Percentiles rank a stretch among this genome's conserved stretches.
Conservation (phyloP, 2,797 vertebrate species). For the Tiaroga cobitis region DNA sequence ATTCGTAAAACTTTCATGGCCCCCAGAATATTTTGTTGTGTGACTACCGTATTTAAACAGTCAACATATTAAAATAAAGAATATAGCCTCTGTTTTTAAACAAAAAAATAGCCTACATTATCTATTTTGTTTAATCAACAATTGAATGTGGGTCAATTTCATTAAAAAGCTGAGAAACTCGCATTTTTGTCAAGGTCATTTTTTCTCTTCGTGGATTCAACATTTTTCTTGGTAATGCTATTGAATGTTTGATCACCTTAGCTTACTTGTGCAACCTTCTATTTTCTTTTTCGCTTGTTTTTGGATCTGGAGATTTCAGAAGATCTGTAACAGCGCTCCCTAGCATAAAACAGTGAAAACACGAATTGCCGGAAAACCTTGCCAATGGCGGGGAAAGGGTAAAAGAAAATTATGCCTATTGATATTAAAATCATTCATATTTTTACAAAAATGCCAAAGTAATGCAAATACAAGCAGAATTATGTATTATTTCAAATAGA, state of each 20-base stretch:
- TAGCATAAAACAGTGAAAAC: too few species aligned
- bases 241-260: too few species aligned
- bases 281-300: too few species aligned
- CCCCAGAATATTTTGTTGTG: background rate
- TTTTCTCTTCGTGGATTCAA: too few species aligned
- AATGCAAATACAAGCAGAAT: background rate
- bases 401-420: background rate
- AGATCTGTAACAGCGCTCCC: too few species aligned
- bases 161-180: too few species aligned
- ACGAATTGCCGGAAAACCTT: too few species aligned
- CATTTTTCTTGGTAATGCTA: too few species aligned
- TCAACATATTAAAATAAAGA: background rate
- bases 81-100: background rate
- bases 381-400: background rate
- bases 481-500: background rate
- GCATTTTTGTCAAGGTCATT: too few species aligned
- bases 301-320: too few species aligned
- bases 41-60: background rate
- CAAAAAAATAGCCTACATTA: too few species aligned
- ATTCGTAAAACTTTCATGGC: background rate
- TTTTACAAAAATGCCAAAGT: background rate
- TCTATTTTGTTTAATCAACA: background rate
- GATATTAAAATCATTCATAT: background rate
- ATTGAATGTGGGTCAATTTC: background rate
- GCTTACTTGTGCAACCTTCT: too few species aligned